A percentile compares a stretch with the other conserved stretches of the same genome.
Conservation (phyloP, 2,797 vertebrate genomes). For the Danio albolineatus region DNA sequence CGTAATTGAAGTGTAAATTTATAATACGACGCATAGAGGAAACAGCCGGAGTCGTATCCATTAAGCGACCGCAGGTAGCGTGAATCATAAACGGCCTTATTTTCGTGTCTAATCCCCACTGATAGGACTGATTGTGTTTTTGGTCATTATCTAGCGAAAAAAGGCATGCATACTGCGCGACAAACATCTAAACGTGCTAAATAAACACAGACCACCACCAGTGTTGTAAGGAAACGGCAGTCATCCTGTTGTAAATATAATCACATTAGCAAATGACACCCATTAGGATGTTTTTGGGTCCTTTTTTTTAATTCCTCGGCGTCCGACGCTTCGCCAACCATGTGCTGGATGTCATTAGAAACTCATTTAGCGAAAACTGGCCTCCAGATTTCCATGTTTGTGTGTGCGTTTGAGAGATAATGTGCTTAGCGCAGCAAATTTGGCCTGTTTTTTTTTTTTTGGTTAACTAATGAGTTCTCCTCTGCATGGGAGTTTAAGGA, state of each 20-base stretch:
- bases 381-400: conserved; percentile 47
- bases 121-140: conserved; percentile 79
- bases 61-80: conserved; percentile 76
- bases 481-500: conserved; percentile 54
- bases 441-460: conserved; percentile 39
- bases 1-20: conserved; percentile 51
- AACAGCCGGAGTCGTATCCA: conserved; percentile 65
- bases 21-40: conserved; percentile 40
- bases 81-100: conserved; percentile 80
- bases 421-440: conserved; percentile 60
- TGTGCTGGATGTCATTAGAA: conserved; percentile 58
- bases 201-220: conserved; percentile 69
- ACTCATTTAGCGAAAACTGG: conserved; percentile 55
- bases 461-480: conserved; percentile 59
- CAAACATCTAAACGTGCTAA: conserved; percentile 74
- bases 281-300: conserved; percentile 59
- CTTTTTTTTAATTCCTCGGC: conserved; percentile 5
- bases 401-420: conserved; percentile 34
- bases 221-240: conserved; percentile 27
- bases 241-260: conserved; percentile 50
- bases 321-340: conserved; percentile 33
- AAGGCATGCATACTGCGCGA: conserved; percentile 73
- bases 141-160: conserved; percentile 77
- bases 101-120: conserved; percentile 64
- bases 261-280: conserved; percentile 62